These are phyloP conservation scores for Pachypsylla venusta DNA, from an alignment of 1,140 invertebrate species.

Conservation along the genomic window DNA sequence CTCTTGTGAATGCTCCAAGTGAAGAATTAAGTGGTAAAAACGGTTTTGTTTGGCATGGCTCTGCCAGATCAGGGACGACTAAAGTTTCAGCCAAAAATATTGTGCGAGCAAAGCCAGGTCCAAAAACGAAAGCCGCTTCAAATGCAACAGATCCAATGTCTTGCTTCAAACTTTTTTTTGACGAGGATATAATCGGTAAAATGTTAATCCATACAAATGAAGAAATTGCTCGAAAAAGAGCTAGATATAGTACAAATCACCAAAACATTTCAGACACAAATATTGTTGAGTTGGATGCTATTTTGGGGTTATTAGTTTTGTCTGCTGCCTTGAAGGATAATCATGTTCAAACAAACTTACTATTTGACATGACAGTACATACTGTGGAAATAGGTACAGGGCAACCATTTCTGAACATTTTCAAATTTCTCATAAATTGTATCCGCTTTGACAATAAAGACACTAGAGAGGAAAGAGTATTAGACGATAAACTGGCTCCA, in stretches of 20 bases:
- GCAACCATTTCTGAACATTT: conserved; percentile 26
- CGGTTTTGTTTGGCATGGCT: not conserved
- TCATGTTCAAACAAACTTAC: conserved; percentile 20
- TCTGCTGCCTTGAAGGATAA: conserved; percentile 23
- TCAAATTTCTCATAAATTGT: conserved; percentile 25
- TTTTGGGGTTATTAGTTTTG: conserved; percentile 22
- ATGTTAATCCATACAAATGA: conserved; percentile 13
- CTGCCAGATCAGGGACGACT: not conserved
- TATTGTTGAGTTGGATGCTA: conserved; percentile 15
- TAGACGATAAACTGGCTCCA: conserved; percentile 17
- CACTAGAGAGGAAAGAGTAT: conserved; percentile 14
- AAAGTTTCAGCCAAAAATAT: conserved; percentile 5
- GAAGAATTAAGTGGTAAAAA: not conserved
- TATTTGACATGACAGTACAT: conserved; percentile 21
- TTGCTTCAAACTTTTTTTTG: conserved; percentile 14
- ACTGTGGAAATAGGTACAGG: conserved; percentile 21
- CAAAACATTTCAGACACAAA: not conserved
- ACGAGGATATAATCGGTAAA: conserved; percentile 9
- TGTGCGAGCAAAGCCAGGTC: conserved; percentile 10
- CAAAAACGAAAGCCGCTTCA: conserved; percentile 14
- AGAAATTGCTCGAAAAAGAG: conserved; percentile 10
- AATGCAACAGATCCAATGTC: conserved; percentile 12
- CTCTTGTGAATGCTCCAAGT: not conserved
- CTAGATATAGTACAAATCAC: not conserved
- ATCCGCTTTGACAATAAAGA: conserved; percentile 18